A percentile compares a stretch with the other conserved stretches of the same genome.
Evolutionary conservation across 2,888 invertebrate species (phyloP).

Genomic region (Thyatira batis): DNA sequence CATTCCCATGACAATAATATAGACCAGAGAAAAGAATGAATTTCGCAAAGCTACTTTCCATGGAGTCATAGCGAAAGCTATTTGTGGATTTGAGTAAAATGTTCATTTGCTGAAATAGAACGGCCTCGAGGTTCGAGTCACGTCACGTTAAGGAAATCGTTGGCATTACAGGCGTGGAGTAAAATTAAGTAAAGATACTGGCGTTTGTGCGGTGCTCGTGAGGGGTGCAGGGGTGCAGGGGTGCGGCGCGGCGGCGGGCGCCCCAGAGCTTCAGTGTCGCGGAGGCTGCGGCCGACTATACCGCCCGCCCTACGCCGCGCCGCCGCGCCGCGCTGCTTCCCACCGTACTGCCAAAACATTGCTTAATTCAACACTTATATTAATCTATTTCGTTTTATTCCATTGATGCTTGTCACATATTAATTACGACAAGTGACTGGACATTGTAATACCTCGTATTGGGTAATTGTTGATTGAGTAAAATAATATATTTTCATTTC

Average conservation of each 20-base stretch:
- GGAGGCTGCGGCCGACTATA: slow-evolving; percentile 75
- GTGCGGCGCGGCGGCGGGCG: slow-evolving; percentile 34
- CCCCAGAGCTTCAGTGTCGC: slow-evolving; percentile 68
- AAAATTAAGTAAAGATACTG: slow-evolving; percentile 72
- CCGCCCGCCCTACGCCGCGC: slow-evolving; percentile 64
- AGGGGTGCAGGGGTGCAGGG: slow-evolving; percentile 34
- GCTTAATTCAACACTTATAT: slow-evolving; percentile 36
- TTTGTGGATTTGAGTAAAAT: slow-evolving; percentile 23
- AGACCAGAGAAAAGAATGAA: background rate
- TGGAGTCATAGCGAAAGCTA: background rate
- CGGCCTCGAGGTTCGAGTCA: slow-evolving; percentile 36
- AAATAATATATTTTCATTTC: slow-evolving; percentile 35
- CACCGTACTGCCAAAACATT: slow-evolving; percentile 62
- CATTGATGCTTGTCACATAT: background rate
- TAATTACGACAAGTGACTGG: background rate
- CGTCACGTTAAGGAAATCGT: slow-evolving; percentile 62
- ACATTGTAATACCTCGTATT: background rate
- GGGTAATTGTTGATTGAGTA: slow-evolving; percentile 13
- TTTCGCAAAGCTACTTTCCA: background rate
- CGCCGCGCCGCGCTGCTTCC: no score
- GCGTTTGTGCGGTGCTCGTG: slow-evolving; percentile 45
- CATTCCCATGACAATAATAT: background rate
- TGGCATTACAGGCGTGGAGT: slow-evolving; percentile 62
- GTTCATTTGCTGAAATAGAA: slow-evolving; percentile 32
- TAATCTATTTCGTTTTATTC: slow-evolving; percentile 18